Percentiles rank a stretch among this genome's conserved stretches.
phyloP scores from a whole-genome alignment of 2,888 invertebrate species.

The Amphipyra tragopoginis region DNA sequence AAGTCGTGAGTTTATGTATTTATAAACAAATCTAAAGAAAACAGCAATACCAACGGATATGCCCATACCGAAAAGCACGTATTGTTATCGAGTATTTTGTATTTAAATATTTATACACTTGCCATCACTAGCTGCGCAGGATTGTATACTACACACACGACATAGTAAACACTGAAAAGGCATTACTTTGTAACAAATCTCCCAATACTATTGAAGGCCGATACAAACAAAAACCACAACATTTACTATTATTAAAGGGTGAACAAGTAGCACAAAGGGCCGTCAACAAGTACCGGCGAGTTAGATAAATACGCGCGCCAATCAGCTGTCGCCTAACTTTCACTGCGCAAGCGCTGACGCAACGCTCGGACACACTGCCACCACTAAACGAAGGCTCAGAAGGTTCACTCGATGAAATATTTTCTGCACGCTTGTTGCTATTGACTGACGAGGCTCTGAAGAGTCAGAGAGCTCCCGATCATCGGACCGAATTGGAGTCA shows the following conservation, averaged over 20 bases:
- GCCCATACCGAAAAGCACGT: too few relatives aligned
- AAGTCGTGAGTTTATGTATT: too few relatives aligned
- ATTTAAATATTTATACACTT: not conserved
- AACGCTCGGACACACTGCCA: conserved; percentile 49
- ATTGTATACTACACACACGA: not conserved
- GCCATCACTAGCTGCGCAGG: not conserved
- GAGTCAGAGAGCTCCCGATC: too few relatives aligned
- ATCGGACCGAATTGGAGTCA: too few relatives aligned
- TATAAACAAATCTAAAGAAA: too few relatives aligned
- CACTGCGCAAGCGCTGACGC: conserved; percentile 68
- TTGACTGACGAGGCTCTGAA: too few relatives aligned
- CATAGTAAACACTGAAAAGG: conserved; percentile 13
- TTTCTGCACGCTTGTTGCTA: not conserved
- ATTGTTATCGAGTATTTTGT: too few relatives aligned
- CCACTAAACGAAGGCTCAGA: conserved; percentile 16
- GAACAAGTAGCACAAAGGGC: conserved; percentile 64
- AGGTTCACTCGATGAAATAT: conserved; percentile 10
- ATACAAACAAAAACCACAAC: conserved; percentile 18
- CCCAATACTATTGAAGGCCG: conserved; percentile 8
- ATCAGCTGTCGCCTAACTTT: conserved; percentile 68
- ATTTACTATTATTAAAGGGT: conserved; percentile 36
- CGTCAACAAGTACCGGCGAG: conserved; percentile 33
- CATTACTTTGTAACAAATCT: conserved; percentile 3
- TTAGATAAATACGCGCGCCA: conserved; percentile 60
- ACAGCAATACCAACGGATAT: too few relatives aligned